These are phyloP conservation scores for Drosophila gunungcola DNA, from an alignment of 1,140 invertebrate genomes.

Conservation along the genomic window DNA sequence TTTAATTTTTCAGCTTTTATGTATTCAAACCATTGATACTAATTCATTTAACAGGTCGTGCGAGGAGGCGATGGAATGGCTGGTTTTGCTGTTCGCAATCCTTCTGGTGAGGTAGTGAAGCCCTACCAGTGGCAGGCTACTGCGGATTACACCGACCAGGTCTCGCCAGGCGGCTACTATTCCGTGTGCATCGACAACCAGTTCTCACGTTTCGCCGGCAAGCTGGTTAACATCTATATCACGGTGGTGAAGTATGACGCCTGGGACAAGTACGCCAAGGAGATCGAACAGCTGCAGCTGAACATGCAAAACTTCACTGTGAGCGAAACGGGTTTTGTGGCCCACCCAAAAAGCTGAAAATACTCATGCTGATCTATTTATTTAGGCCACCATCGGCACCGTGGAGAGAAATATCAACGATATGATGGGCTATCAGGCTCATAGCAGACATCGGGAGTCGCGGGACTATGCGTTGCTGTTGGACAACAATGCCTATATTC, in stretches of 20 bases:
- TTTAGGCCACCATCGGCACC: conserved; percentile 89
- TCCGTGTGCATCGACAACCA: conserved; percentile 98
- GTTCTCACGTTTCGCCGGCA: conserved; percentile 95
- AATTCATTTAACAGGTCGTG: conserved; percentile 87
- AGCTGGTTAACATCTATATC: conserved; percentile 96
- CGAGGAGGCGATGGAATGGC: conserved; percentile 96
- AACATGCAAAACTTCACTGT: conserved; percentile 96
- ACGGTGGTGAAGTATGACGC: conserved; percentile 97
- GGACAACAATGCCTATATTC: conserved; percentile 94
- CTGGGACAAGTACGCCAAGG: conserved; percentile 96
- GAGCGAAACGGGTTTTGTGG: conserved; percentile 73
- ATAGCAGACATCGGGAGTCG: conserved; percentile 90
- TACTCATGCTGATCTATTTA: conserved; percentile 51
- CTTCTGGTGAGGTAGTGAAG: conserved; percentile 92
- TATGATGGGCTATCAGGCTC: conserved; percentile 93
- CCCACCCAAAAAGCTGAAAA: conserved; percentile 2
- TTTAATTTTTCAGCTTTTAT: too few species aligned
- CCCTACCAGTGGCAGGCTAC: conserved; percentile 95
- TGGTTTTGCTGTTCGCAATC: conserved; percentile 95
- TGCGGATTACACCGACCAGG: conserved; percentile 94
- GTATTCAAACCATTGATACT: neutral
- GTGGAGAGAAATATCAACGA: conserved; percentile 94
- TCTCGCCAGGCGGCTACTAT: conserved; percentile 93
- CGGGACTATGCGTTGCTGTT: conserved; percentile 92
- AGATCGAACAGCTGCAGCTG: conserved; percentile 94